phyloP scores from a whole-genome alignment of 2,888 invertebrate genomes.

The Leptinotarsa tumamoca region DNA sequence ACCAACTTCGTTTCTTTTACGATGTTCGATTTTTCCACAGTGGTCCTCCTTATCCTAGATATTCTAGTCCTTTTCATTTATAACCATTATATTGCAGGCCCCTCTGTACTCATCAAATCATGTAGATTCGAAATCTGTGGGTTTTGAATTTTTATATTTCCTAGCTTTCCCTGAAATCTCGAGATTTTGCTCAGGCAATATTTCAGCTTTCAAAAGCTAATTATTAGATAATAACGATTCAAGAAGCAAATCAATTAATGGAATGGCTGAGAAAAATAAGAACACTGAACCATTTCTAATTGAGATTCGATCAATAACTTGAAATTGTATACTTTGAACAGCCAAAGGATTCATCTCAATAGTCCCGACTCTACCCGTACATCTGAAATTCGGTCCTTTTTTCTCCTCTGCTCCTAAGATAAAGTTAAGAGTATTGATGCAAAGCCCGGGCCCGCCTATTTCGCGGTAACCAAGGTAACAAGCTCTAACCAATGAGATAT shows the following conservation, averaged over 20 bases:
- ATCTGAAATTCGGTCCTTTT: slow-evolving; percentile 46
- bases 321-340: slow-evolving; percentile 5
- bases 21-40: no score
- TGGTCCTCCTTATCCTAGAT: no score
- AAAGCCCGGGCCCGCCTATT: slow-evolving; percentile 54
- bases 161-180: no score
- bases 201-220: no score
- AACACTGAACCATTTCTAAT: not conserved
- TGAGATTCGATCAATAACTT: not conserved
- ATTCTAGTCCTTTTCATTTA: no score
- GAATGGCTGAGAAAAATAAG: not conserved
- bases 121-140: no score
- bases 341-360: slow-evolving; percentile 7
- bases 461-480: slow-evolving; percentile 63
- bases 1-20: no score
- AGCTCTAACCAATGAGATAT: slow-evolving; percentile 64
- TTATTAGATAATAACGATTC: no score
- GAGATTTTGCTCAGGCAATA: no score
- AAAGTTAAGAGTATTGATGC: slow-evolving; percentile 58
- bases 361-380: slow-evolving; percentile 27
- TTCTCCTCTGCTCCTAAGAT: slow-evolving; percentile 48
- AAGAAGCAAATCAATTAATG: not conserved
- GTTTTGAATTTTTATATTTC: no score
- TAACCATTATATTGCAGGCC: no score
- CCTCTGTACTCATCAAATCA: no score